Percentiles rank a stretch among this genome's conserved stretches.
Conservation (phyloP, 2,113 vertebrate genomes). For the Motacilla tschutschensis region DNA sequence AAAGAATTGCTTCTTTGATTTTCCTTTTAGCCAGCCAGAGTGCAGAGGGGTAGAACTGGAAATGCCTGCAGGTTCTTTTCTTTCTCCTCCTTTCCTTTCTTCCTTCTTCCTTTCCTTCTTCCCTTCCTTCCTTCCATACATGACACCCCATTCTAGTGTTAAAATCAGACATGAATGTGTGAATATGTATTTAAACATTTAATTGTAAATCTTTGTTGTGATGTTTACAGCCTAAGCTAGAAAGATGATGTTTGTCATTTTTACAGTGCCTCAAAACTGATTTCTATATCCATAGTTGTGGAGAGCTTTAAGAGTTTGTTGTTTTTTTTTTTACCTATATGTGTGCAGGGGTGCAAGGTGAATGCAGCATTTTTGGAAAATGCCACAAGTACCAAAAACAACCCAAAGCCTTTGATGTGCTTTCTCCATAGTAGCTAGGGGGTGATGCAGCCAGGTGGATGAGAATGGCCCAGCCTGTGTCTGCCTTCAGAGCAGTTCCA, state of each 20-base stretch:
- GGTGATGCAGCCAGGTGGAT: background rate
- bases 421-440: background rate
- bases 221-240: conserved; percentile 68
- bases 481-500: background rate
- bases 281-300: conserved; percentile 59
- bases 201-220: conserved; percentile 65
- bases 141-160: conserved; percentile 3
- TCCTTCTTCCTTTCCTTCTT: background rate
- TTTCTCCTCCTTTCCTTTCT: background rate
- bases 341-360: conserved; percentile 21
- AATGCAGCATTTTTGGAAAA: conserved; percentile 3
- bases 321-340: background rate
- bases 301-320: conserved; percentile 41
- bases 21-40: conserved; percentile 39
- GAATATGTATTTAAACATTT: conserved; percentile 69
- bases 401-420: conserved; percentile 58
- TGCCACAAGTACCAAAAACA: conserved; percentile 48
- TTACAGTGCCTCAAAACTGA: conserved; percentile 67
- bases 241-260: conserved; percentile 59
- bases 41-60: conserved; percentile 29
- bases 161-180: conserved; percentile 49
- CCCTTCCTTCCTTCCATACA: background rate
- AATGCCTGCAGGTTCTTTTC: background rate
- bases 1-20: background rate
- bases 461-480: background rate